These are phyloP conservation scores for Tachycineta bicolor DNA, from an alignment of 2,113 vertebrate genomes.

Conservation along the genomic window DNA sequence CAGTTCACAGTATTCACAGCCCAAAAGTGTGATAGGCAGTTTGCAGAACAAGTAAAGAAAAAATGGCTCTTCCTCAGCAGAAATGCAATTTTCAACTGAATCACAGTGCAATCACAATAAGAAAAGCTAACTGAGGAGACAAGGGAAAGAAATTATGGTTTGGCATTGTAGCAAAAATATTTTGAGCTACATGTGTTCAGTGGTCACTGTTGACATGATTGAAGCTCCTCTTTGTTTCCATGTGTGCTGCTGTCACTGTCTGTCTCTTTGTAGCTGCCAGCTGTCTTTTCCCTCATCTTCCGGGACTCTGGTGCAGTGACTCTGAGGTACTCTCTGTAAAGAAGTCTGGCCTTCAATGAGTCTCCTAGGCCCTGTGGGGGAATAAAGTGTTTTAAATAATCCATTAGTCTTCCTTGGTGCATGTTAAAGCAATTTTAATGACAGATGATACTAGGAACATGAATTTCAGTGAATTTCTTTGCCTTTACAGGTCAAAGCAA, in stretches of 20 bases:
- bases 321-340: neutral
- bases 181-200: neutral
- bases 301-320: neutral
- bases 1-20: neutral
- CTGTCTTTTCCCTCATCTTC: neutral
- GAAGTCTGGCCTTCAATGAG: neutral
- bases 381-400: neutral
- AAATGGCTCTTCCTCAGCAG: neutral
- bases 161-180: neutral
- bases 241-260: neutral
- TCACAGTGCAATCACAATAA: neutral
- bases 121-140: neutral
- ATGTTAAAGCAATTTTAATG: neutral
- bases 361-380: neutral
- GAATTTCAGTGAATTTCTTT: neutral
- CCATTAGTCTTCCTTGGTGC: neutral
- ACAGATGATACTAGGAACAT: neutral
- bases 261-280: neutral
- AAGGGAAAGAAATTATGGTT: neutral
- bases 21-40: neutral
- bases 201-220: neutral
- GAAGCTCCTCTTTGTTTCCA: neutral
- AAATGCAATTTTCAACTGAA: neutral
- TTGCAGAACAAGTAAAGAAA: neutral
- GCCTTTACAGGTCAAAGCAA: neutral